Evolutionary conservation across 2,888 invertebrate species (phyloP), one percentile per base, ranked within the genome.

Genomic region (Drosophila paranaensis): DNA sequence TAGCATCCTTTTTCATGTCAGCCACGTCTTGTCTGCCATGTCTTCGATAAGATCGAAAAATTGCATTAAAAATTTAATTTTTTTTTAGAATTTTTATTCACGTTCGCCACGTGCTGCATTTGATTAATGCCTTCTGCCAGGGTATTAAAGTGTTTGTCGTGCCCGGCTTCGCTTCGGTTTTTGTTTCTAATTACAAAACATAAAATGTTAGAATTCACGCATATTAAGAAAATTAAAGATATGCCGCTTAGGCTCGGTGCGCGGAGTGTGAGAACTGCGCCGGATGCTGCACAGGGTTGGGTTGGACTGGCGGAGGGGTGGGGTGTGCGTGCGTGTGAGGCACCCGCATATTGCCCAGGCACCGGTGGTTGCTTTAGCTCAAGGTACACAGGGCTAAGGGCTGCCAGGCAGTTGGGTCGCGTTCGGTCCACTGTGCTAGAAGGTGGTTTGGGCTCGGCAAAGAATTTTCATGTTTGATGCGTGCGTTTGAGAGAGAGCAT

Each of bases 181-280:
- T 27, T 55, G 40, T 77, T 90, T 87, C 88, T 87, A 87, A 87
- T 90, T 90, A 87, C 81, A 74, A 80, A 81, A 82, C 75, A 77
- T 77, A 89, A 84, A 88, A 90, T 84, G 80, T 88, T 80, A 63
- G 82, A 87, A 89, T 89, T 88, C 90, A 88, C 89, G 87, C 87
- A 82, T 88, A 88, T 90, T 90, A 90, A 68, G 80, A 85, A 89
- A 89, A 88, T 90, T 90, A 84, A 90, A 90, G 89, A 90, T 88
- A 78, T 74, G 87, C 63, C 71, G 64, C 65, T 79, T 62, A 42
- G 65, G 53, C 61, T 45, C 30, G 77, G 42, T 37, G 27, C 27
- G 63, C 56, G 56, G 58, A 77, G 81, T 90, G 84, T 90, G 90
- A 69, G 86, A 89, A 87, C 56, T 53, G 56, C 75, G 71, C 89